phyloP scores from a whole-genome alignment of 2,797 vertebrate genomes.

The Buphagus erythrorhynchus region DNA sequence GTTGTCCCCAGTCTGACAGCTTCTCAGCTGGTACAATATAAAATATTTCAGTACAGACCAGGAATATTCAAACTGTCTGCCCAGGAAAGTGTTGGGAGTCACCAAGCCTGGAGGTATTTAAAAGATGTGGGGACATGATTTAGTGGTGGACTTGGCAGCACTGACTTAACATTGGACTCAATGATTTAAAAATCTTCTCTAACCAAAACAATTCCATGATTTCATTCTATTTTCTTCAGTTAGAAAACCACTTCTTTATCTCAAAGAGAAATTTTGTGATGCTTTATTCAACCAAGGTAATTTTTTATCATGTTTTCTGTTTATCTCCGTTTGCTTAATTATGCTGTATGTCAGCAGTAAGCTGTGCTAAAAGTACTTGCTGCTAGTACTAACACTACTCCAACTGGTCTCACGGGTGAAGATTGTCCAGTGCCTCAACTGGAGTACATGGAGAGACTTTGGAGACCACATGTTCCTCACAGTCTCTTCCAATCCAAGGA shows the following conservation, averaged over 20 bases:
- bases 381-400: not conserved
- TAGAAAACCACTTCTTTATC: not conserved
- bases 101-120: not conserved
- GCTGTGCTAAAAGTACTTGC: not conserved
- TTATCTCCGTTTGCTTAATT: not conserved
- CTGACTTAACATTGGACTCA: not conserved
- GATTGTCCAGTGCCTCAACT: not conserved
- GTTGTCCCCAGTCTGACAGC: not conserved
- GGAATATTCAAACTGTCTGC: not conserved
- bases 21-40: not conserved
- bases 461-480: not conserved
- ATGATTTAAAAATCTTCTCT: not conserved
- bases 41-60: not conserved
- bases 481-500: not conserved
- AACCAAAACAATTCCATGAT: not conserved
- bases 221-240: not conserved
- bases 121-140: not conserved
- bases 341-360: not conserved
- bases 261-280: not conserved
- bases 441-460: not conserved
- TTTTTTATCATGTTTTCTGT: not conserved
- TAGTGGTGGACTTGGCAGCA: not conserved
- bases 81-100: not conserved
- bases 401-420: accelerated
- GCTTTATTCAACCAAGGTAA: not conserved